phyloP scores from a whole-genome alignment of 2,797 vertebrate species.

The Microtus agrestis region DNA sequence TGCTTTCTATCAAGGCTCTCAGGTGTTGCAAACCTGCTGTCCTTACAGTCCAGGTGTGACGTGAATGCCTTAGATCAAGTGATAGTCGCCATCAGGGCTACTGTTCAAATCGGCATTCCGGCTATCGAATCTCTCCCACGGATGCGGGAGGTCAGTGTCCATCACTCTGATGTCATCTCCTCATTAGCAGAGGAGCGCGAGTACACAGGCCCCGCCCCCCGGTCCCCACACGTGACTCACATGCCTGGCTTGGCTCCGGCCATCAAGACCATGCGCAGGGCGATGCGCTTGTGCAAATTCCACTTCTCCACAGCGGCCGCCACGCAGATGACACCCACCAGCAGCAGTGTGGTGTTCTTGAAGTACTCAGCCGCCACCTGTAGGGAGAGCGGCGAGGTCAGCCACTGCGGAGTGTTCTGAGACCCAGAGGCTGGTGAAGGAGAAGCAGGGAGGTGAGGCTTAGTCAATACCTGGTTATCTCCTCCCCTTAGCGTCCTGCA shows the following conservation, averaged over 20 bases:
- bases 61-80: background rate
- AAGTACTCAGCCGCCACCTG: slow-evolving; percentile 98
- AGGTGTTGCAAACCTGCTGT: background rate
- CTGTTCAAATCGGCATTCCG: too few species aligned
- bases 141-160: background rate
- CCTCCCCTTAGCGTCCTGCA: background rate
- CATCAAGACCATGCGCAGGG: slow-evolving; percentile 98
- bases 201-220: background rate
- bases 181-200: background rate
- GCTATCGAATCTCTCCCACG: background rate
- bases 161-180: background rate
- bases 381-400: background rate
- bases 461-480: background rate
- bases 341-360: slow-evolving; percentile 97
- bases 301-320: slow-evolving; percentile 98
- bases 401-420: background rate
- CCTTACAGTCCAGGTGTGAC: background rate
- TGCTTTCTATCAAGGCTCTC: background rate
- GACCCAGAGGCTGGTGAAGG: background rate
- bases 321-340: slow-evolving; percentile 98
- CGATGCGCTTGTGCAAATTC: slow-evolving; percentile 98
- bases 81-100: background rate
- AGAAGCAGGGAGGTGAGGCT: background rate
- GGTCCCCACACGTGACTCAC: slow-evolving; percentile 88
- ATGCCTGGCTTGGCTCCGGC: slow-evolving; percentile 98